Conservation (phyloP, 2,888 invertebrate genomes). For the Scaeva pyrastri region DNA sequence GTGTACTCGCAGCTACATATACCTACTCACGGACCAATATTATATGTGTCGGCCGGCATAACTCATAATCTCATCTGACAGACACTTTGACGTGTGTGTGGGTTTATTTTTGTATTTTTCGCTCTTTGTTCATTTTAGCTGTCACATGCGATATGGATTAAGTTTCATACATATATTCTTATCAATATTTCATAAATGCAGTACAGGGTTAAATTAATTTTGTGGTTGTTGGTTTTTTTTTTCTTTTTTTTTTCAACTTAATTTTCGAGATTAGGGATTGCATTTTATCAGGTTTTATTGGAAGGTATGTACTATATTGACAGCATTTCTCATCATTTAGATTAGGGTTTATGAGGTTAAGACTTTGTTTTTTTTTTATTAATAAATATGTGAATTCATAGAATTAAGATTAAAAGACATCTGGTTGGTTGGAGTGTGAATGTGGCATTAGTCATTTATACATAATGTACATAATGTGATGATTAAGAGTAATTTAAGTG, state of each 20-base stretch:
- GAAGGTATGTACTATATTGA: background rate
- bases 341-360: background rate
- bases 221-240: background rate
- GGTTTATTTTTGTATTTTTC: background rate
- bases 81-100: constrained; percentile 13
- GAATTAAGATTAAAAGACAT: no score
- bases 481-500: no score
- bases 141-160: constrained; percentile 21
- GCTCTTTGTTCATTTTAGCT: background rate
- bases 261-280: background rate
- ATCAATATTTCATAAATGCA: constrained; percentile 18
- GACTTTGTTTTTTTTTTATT: background rate
- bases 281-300: background rate
- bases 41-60: background rate
- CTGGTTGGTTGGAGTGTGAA: no score
- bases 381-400: no score
- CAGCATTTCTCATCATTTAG: background rate
- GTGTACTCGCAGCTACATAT: background rate
- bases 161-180: constrained; percentile 9
- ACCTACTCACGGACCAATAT: background rate
- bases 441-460: no score
- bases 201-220: constrained; percentile 28
- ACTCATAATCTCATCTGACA: constrained; percentile 48
- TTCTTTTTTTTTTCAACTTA: background rate
- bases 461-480: no score